Percentiles rank a stretch among this genome's conserved stretches.
Conservation (phyloP, 2,113 vertebrate species). For the Platanista minor region DNA sequence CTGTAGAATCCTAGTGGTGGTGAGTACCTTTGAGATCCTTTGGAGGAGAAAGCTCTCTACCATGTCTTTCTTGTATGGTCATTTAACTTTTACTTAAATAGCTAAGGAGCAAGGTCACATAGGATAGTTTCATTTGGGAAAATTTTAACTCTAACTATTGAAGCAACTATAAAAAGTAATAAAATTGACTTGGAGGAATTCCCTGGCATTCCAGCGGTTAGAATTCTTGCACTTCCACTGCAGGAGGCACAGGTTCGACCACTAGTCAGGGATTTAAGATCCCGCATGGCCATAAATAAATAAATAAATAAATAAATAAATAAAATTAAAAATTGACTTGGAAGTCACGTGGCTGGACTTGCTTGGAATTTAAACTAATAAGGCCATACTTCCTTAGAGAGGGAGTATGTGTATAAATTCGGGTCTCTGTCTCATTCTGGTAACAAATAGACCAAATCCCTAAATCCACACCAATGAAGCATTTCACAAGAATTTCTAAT, state of each 20-base stretch:
- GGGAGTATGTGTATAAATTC: not conserved
- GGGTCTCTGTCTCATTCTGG: not conserved
- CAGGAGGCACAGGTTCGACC: no score
- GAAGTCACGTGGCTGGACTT: not conserved
- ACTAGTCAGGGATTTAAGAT: not conserved
- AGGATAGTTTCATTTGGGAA: not conserved
- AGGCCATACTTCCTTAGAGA: not conserved
- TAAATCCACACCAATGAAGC: not conserved
- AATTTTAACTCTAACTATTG: not conserved
- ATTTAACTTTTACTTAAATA: not conserved
- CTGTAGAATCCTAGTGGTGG: not conserved
- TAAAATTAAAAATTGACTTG: not conserved
- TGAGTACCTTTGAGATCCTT: not conserved
- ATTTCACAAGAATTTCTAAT: not conserved
- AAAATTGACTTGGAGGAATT: not conserved
- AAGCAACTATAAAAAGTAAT: not conserved
- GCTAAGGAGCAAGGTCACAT: not conserved
- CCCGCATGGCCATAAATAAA: no score
- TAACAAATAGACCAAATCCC: not conserved
- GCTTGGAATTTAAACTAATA: not conserved
- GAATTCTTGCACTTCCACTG: not conserved
- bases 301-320: not conserved
- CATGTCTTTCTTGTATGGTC: not conserved
- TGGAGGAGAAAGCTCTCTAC: not conserved
- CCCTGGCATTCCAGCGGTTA: accelerated